These are phyloP conservation scores for Pangasius macronema DNA, from an alignment of 2,797 vertebrate genomes.

Conservation along the genomic window DNA sequence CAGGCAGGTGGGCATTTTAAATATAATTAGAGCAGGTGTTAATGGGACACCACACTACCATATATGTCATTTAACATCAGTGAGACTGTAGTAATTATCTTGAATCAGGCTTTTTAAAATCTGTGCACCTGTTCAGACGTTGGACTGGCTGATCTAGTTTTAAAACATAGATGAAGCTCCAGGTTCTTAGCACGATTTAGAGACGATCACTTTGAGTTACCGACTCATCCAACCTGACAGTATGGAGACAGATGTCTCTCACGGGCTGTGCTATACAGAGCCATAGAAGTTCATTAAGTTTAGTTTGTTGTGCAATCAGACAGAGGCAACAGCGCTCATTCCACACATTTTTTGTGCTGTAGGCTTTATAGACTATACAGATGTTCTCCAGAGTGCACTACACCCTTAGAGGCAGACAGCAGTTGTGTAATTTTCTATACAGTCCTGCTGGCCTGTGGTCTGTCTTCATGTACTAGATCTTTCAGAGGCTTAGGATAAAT, in stretches of 20 bases:
- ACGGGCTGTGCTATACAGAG: not conserved
- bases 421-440: not conserved
- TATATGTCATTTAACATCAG: not conserved
- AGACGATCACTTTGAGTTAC: constrained; percentile 24
- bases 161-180: constrained; percentile 20
- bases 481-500: not conserved
- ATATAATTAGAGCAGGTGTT: constrained; percentile 7
- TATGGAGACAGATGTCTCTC: constrained; percentile 48
- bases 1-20: constrained; percentile 20
- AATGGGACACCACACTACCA: not conserved
- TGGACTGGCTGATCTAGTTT: constrained; percentile 7
- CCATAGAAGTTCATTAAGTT: not conserved
- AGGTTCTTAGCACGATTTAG: constrained; percentile 5
- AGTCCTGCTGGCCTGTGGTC: not conserved
- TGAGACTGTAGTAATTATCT: too few relatives aligned
- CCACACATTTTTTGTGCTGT: not conserved
- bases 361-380: not conserved
- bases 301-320: not conserved
- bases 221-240: constrained; percentile 24
- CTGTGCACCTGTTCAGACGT: not conserved
- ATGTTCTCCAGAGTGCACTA: not conserved
- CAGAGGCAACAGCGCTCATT: not conserved
- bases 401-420: not conserved
- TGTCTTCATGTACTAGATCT: not conserved
- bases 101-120: not conserved